Conservation (phyloP, 2,113 vertebrate species). For the Stegastes partitus region DNA sequence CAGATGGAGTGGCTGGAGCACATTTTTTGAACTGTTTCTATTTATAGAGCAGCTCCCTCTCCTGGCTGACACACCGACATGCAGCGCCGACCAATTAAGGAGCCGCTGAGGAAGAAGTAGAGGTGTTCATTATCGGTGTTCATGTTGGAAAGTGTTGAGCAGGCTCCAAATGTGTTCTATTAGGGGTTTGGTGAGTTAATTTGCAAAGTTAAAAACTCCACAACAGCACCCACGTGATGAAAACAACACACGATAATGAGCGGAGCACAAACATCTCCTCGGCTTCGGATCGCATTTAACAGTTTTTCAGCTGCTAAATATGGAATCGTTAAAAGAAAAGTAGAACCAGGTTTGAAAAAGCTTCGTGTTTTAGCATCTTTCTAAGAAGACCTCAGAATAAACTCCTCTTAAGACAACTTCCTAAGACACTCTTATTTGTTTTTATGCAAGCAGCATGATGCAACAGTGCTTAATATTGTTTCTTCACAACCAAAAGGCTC, state of each 20-base stretch:
- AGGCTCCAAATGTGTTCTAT: conserved; percentile 16
- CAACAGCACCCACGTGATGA: background rate
- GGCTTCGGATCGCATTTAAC: background rate
- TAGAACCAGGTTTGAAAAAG: background rate
- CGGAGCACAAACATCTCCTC: background rate
- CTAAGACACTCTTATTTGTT: too few relatives aligned
- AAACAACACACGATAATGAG: conserved; percentile 6
- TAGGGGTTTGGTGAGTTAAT: background rate
- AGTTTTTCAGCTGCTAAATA: background rate
- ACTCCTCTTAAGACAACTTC: background rate
- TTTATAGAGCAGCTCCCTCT: conserved; percentile 77
- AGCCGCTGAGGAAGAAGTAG: background rate
- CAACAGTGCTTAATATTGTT: too few relatives aligned
- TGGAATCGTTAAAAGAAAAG: background rate
- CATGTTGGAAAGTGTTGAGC: background rate
- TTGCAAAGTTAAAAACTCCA: conserved; percentile 3
- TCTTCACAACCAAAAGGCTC: too few relatives aligned
- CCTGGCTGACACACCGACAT: conserved; percentile 54
- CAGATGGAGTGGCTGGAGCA: background rate
- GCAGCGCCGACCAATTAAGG: conserved; percentile 45
- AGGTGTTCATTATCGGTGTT: conserved; percentile 26
- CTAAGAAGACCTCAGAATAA: background rate
- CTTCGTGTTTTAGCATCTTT: background rate
- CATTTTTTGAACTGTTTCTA: conserved; percentile 33
- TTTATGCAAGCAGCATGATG: too few relatives aligned